Evolutionary conservation across 2,888 invertebrate genomes (phyloP).

Genomic region (Drosophila rellima): DNA sequence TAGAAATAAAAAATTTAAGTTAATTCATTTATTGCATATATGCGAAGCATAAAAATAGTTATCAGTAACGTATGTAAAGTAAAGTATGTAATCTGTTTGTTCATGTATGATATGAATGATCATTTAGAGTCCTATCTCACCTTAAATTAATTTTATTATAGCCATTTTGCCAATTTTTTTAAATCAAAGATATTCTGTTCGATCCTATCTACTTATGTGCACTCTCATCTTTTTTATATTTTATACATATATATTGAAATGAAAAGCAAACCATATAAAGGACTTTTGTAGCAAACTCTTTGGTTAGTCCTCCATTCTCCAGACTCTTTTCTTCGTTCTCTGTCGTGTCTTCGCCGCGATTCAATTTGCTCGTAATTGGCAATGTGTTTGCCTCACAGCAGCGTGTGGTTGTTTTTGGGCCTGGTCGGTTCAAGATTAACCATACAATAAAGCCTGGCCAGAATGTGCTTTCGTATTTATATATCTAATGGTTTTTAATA

Average conservation of each 20-base stretch:
- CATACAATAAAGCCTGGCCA: slow-evolving; percentile 51
- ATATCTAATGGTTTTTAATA: slow-evolving; percentile 63
- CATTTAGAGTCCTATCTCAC: not conserved
- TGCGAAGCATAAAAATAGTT: too few relatives aligned
- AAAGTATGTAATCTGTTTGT: too few relatives aligned
- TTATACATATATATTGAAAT: slow-evolving; percentile 14
- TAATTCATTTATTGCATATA: too few relatives aligned
- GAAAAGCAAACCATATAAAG: slow-evolving; percentile 44
- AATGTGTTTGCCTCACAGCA: slow-evolving; percentile 6
- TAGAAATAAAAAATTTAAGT: too few relatives aligned
- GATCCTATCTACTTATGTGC: not conserved
- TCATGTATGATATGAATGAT: too few relatives aligned
- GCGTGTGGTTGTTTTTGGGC: slow-evolving; percentile 21
- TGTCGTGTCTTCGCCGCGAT: not conserved
- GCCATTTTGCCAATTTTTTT: not conserved
- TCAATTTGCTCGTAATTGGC: slow-evolving; percentile 50
- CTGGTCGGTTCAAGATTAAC: slow-evolving; percentile 67
- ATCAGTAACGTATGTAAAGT: too few relatives aligned
- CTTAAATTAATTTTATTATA: not conserved
- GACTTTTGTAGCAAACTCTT: slow-evolving; percentile 27
- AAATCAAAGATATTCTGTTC: not conserved
- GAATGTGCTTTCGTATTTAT: slow-evolving; percentile 25
- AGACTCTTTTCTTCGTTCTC: not conserved
- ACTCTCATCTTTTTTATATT: not conserved
- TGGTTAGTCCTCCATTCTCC: not conserved